Evolutionary conservation across 2,888 invertebrate species (phyloP), one percentile per base, ranked within the genome.

Genomic region (Sisyra nigra): DNA sequence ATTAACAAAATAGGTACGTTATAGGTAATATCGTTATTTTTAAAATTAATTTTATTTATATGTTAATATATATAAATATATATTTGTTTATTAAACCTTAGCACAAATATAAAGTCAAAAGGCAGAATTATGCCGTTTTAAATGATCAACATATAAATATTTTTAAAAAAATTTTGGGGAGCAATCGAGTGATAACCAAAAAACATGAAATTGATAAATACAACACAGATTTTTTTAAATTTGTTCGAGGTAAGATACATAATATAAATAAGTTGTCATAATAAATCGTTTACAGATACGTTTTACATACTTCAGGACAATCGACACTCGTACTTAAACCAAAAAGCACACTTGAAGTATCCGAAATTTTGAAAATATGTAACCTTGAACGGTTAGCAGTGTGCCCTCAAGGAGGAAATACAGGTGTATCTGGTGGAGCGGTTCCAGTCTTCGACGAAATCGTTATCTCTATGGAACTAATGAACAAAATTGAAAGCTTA

Each of bases 391-490:
- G 71, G 17, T 60, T 98, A 42, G 96, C 97, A 1, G 82, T 98
- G n/a, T 92, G 92, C 55, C 94, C 97, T 0, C 92, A 94, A 63
- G 89, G 89, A 35, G 94, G 94, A 13, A 94, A 93, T 60, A 94
- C 94, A 0, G 92, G 97, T 1, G 66, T 98, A 9, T 96, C 97
- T 1, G 96, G 94, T 3, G 97, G 97, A 1, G 88, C 91, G 31
- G 89, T 93, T 3, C 97, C 98, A 1, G 89, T 98, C 6, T 93
- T 89, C 63, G 97, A 98, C 63, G 98, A 98, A 68, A 77, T 98
- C 43, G 76, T 98, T 0, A 56, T 98, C 3, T 91, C 84, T 29
- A 76, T 86, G 48, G 70, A 74, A 38, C 71, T 85, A 5, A 83
- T 98, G 79, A 88, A 94, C 61, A 71, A 81, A 54, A 76, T 97